phyloP scores from a whole-genome alignment of 2,797 vertebrate species.

The Clarias pachynema region DNA sequence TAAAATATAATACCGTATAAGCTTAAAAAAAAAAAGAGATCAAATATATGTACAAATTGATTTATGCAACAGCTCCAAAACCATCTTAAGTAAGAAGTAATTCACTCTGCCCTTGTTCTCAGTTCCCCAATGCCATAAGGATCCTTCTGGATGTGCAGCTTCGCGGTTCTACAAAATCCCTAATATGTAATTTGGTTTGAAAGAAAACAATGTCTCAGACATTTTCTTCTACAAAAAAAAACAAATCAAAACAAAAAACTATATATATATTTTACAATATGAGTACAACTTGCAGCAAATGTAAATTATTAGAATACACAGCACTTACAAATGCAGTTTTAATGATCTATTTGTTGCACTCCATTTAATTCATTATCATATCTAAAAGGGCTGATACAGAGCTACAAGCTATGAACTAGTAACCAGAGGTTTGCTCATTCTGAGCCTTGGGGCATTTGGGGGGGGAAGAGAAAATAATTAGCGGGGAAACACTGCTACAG shows the following conservation, averaged over 20 bases:
- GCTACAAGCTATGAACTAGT: neutral
- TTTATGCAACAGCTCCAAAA: too few relatives aligned
- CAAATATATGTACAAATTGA: too few relatives aligned
- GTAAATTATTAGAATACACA: constrained; percentile 11
- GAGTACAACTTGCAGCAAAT: constrained; percentile 17
- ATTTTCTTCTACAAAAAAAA: neutral
- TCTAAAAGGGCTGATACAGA: constrained; percentile 13
- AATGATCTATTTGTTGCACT: constrained; percentile 17
- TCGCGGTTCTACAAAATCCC: neutral
- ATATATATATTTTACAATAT: neutral
- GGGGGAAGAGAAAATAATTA: constrained; percentile 5
- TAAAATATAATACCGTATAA: too few relatives aligned
- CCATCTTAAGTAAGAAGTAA: neutral
- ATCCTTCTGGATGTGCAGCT: neutral
- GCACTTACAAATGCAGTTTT: neutral
- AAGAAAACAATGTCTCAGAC: constrained; percentile 5
- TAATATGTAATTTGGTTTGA: constrained; percentile 2
- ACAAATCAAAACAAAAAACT: too few relatives aligned
- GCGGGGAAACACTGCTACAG: neutral
- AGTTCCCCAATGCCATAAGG: neutral
- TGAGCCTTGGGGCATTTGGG: constrained; percentile 8
- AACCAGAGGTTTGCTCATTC: constrained; percentile 14
- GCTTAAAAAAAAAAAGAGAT: too few relatives aligned
- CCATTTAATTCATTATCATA: constrained; percentile 30
- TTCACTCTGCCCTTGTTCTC: neutral